Evolutionary conservation across 2,888 invertebrate genomes (phyloP).

Genomic region (Drosophila demipolita): DNA sequence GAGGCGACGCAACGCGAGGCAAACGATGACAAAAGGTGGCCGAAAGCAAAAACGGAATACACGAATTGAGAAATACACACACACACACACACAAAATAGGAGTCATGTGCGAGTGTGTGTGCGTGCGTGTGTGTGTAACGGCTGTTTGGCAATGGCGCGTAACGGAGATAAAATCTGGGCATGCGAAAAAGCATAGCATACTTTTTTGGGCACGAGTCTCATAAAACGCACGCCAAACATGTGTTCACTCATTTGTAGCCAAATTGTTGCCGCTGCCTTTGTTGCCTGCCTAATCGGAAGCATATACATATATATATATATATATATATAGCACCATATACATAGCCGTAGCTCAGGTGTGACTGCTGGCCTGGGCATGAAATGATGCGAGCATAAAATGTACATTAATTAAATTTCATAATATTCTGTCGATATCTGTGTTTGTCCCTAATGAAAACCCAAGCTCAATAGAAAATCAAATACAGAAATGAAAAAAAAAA

Average conservation of each 20-base stretch:
- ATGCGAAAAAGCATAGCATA: constrained; percentile 56
- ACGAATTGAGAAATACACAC: constrained; percentile 17
- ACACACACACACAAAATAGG: constrained; percentile 2
- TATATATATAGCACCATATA: not conserved
- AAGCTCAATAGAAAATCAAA: constrained; percentile 8
- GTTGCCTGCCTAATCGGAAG: constrained; percentile 48
- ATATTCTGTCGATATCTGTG: constrained; percentile 36
- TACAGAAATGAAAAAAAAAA: constrained; percentile 1
- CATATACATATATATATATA: constrained; percentile 32
- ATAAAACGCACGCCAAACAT: constrained; percentile 60
- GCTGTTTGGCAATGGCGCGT: constrained; percentile 55
- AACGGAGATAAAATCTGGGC: constrained; percentile 69
- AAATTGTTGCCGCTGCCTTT: constrained; percentile 39
- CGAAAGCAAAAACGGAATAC: constrained; percentile 32
- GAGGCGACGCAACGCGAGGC: constrained; percentile 42
- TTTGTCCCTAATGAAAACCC: constrained; percentile 32
- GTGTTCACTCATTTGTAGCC: constrained; percentile 69
- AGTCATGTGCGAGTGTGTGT: constrained; percentile 1
- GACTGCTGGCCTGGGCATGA: not conserved
- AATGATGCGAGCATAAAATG: constrained; percentile 59
- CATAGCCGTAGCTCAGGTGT: constrained; percentile 33
- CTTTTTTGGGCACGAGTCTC: constrained; percentile 55
- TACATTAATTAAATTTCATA: constrained; percentile 68
- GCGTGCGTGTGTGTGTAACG: not conserved
- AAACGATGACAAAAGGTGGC: constrained; percentile 80